phyloP scores from a whole-genome alignment of 2,888 invertebrate species.

The Leptopilina drosophilae region DNA sequence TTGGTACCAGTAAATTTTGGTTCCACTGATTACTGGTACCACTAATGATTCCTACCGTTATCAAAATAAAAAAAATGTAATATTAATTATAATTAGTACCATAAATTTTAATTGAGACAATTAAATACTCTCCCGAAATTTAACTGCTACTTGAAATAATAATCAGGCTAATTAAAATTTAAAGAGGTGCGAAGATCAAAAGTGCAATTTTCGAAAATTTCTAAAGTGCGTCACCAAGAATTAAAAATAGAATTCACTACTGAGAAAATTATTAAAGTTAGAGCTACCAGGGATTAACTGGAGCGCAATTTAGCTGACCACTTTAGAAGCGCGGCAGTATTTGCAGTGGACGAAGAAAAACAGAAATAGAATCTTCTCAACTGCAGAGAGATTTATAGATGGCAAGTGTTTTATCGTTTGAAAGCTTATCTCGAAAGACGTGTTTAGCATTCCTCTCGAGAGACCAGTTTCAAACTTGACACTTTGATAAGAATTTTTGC shows the following conservation, averaged over 20 bases:
- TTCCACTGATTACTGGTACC: too few species aligned
- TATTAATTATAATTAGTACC: too few species aligned
- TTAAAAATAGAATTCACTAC: slow-evolving; percentile 11
- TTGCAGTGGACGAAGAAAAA: slow-evolving; percentile 25
- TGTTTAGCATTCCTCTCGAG: slow-evolving; percentile 53
- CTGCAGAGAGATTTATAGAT: slow-evolving; percentile 46
- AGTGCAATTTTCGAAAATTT: neutral
- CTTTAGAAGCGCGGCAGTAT: slow-evolving; percentile 14
- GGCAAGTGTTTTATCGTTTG: slow-evolving; percentile 55
- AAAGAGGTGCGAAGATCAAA: neutral
- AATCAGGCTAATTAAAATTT: neutral
- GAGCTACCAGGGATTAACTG: slow-evolving; percentile 28
- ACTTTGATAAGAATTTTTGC: slow-evolving; percentile 55
- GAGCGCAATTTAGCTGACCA: slow-evolving; percentile 32
- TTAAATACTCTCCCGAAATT: too few species aligned
- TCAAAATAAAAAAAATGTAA: too few species aligned
- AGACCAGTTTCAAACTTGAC: slow-evolving; percentile 56
- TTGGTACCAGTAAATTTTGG: too few species aligned
- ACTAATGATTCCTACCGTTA: too few species aligned
- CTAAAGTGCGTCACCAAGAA: slow-evolving; percentile 12
- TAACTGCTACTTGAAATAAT: too few species aligned
- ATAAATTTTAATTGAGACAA: too few species aligned
- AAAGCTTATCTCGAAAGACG: slow-evolving; percentile 52
- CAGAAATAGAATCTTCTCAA: slow-evolving; percentile 40
- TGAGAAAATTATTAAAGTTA: slow-evolving; percentile 12